Base-by-base conservation (phyloP, 1,140 invertebrate genomes). In the Notospermus geniculatus region DNA sequence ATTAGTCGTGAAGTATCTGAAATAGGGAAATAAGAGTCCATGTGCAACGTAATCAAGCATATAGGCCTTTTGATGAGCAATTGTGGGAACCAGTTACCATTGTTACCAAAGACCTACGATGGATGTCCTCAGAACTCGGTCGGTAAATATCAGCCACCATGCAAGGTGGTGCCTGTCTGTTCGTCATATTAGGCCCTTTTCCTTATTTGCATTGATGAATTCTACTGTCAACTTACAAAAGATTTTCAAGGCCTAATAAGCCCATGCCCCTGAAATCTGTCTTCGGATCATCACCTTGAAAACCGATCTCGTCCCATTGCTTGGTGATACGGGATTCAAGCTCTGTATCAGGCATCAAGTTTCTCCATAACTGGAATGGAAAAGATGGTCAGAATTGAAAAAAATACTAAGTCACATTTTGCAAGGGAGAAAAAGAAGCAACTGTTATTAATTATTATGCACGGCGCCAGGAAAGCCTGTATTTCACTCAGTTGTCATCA, bases 201-300 rank as follows among this genome's bases (percentile, higher is more conserved):
- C n/a, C n/a, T n/a, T n/a, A n/a, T n/a, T n/a, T n/a, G n/a, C n/a
- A n/a, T n/a, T n/a, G n/a, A n/a, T n/a, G 39, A 7, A 7, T 36
- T 36, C 4, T 36, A 36, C 32, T 36, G 4, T 15, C 5, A 36
- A 78, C 82, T 82, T 81, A 97, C 71, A 96, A 74, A 1, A 99
- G 82, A 82, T 97, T 95, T 71, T 97, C 89, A 27, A 99, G 79
- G 2, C 95, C 93, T 17, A 98, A 83, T n/a, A 97, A 80, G 59
- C 96, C 96, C 94, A 98, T 98, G 60, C 95, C 96, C 53, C 96
- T 86, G 74, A 98, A 98, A 83, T 98, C 96, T 1, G 96, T 98
- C 80, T 91, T 90, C 0, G 96, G 96, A 84, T 98, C 95, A 71
- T 96, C 91, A 17, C 96, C 96, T 85, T 97, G 90, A 77, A 96